Conservation (phyloP, 2,113 vertebrate genomes). For the Burhinus oedicnemus region DNA sequence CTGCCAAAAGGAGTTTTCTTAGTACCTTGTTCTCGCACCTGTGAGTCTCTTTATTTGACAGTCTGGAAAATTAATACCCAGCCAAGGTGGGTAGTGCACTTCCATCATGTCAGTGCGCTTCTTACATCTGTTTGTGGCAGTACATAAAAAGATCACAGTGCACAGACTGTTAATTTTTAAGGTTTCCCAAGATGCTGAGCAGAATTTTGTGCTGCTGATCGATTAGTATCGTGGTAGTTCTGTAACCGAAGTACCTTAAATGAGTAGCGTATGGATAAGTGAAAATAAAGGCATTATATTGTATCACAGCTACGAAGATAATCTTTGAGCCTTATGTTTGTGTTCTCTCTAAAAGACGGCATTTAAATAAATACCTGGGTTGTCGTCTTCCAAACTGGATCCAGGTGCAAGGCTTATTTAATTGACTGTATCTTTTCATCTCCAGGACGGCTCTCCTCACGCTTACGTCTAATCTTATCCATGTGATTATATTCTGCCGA, state of each 20-base stretch:
- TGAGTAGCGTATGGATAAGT: not conserved
- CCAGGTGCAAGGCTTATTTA: not conserved
- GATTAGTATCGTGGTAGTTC: not conserved
- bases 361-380: not conserved
- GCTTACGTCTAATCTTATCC: not conserved
- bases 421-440: not conserved
- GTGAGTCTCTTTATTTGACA: not conserved
- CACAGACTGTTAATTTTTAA: conserved; percentile 20
- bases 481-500: not conserved
- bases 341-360: not conserved
- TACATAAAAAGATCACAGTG: not conserved
- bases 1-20: not conserved
- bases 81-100: not conserved
- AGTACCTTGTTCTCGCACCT: not conserved
- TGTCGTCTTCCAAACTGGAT: not conserved
- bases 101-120: not conserved
- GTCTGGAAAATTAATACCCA: not conserved
- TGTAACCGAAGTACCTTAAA: not conserved
- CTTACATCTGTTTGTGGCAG: not conserved
- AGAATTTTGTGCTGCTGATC: conserved; percentile 1
- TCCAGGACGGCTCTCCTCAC: not conserved
- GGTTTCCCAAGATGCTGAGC: not conserved
- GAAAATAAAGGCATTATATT: not conserved
- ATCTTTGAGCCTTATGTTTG: not conserved
- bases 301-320: not conserved